phyloP scores from a whole-genome alignment of 1,140 invertebrate species.

The Copidosoma floridanum region DNA sequence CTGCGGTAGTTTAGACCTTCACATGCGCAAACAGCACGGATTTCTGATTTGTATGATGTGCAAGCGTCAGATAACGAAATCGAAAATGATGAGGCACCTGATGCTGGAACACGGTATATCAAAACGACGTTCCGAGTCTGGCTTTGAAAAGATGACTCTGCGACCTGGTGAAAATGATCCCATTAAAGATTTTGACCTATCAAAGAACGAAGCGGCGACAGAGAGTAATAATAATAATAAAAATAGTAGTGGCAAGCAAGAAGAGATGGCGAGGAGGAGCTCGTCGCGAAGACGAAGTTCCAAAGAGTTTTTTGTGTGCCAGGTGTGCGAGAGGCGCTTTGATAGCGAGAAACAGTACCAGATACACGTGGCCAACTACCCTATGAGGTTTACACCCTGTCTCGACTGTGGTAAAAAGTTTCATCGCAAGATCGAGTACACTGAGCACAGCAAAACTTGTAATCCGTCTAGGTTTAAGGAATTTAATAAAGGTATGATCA shows the following conservation, averaged over 20 bases:
- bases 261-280: too few relatives aligned
- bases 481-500: too few relatives aligned
- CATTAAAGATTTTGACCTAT: too few relatives aligned
- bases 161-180: slow-evolving; percentile 1
- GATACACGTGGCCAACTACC: slow-evolving; percentile 23
- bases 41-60: slow-evolving; percentile 34
- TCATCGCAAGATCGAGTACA: slow-evolving; percentile 25
- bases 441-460: slow-evolving; percentile 25
- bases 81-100: slow-evolving; percentile 31
- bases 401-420: slow-evolving; percentile 22
- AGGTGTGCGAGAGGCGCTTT: slow-evolving; percentile 21
- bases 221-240: too few relatives aligned
- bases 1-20: slow-evolving; percentile 28
- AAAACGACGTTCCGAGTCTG: slow-evolving; percentile 27
- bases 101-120: slow-evolving; percentile 36
- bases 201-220: too few relatives aligned
- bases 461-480: too few relatives aligned
- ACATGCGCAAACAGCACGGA: slow-evolving; percentile 33
- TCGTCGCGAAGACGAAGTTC: slow-evolving; percentile 22
- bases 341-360: slow-evolving; percentile 21
- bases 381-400: slow-evolving; percentile 21
- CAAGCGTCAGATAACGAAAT: slow-evolving; percentile 28
- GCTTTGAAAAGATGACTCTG: slow-evolving; percentile 16
- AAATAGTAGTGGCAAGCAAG: too few relatives aligned
- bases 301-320: slow-evolving; percentile 21